Base-by-base conservation (phyloP, 1,140 invertebrate species). In the Drosophila sturtevanti region DNA sequence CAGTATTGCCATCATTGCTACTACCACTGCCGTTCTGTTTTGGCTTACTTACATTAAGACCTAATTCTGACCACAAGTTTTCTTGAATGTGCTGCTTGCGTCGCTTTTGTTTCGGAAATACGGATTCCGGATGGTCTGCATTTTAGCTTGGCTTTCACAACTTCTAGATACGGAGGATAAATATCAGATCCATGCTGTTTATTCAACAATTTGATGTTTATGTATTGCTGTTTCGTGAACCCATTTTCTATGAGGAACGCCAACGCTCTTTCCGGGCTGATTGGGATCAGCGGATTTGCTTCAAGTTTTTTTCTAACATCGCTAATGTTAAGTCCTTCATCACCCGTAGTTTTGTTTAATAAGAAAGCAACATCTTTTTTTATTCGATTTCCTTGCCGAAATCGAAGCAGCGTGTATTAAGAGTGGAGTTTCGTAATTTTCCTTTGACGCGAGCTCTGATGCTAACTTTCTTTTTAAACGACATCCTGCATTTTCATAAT, bases 351-450 rank as follows among this genome's bases (percentile, higher is more conserved):
- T 38, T 38, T 38, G 37, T 14, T 38, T 14, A 38, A 38, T 38
- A 38, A 38, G 37, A 38, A 38, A 38, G 37, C 37, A 38, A 38
- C 37, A 38, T 38, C 37, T 38, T 38, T 38, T 38, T 38, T 37
- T 1, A 37, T 37, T 37, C 4, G 35, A 37, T 37, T 37, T 37
- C 37, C 37, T 38, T 38, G 37, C 37, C 37, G 37, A 38, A 38
- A 38, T 38, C 37, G 12, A 38, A 38, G 37, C 37, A 38, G 12
- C n/a, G n/a, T n/a, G n/a, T n/a, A n/a, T n/a, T n/a, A n/a, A n/a
- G n/a, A n/a, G n/a, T n/a, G n/a, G n/a, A n/a, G n/a, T n/a, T n/a
- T n/a, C n/a, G n/a, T n/a, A n/a, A n/a, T n/a, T n/a, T n/a, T n/a
- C n/a, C n/a, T n/a, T n/a, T n/a, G n/a, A n/a, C n/a, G n/a, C n/a